These are phyloP conservation scores for Steinernema scapterisci DNA, from an alignment of 2,888 invertebrate genomes.

Conservation along the genomic window DNA sequence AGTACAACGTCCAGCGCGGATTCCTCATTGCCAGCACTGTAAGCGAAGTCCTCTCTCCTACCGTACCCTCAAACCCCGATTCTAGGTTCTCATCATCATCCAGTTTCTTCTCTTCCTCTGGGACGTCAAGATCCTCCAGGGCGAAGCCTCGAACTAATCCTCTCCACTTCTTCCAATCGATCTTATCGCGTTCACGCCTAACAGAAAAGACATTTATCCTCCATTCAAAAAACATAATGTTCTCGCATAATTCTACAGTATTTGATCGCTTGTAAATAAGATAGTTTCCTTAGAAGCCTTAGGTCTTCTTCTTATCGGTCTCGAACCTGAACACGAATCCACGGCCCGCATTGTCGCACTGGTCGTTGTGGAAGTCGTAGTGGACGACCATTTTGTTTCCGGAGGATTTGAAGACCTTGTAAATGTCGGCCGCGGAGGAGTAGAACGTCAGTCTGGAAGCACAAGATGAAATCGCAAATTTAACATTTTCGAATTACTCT, in stretches of 20 bases:
- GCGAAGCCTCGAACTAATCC: slow-evolving; percentile 58
- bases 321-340: slow-evolving; percentile 15
- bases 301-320: not conserved
- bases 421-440: not conserved
- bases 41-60: not conserved
- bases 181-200: not conserved
- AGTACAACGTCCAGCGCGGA: slow-evolving; percentile 47
- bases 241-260: not conserved
- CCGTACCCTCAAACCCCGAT: not conserved
- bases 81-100: slow-evolving; percentile 48
- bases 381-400: slow-evolving; percentile 6
- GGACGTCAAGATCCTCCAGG: slow-evolving; percentile 64
- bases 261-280: slow-evolving; percentile 1
- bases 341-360: slow-evolving; percentile 19
- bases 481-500: too few relatives aligned
- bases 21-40: slow-evolving; percentile 49
- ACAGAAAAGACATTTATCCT: not conserved
- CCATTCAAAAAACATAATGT: not conserved
- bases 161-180: not conserved
- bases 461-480: not conserved
- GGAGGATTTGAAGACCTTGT: not conserved
- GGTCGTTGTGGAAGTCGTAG: not conserved
- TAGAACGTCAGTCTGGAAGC: not conserved
- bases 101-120: slow-evolving; percentile 63
- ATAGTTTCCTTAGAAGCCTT: not conserved